Conservation (phyloP, 2,113 vertebrate genomes). For the Gasterosteus aculeatus region DNA sequence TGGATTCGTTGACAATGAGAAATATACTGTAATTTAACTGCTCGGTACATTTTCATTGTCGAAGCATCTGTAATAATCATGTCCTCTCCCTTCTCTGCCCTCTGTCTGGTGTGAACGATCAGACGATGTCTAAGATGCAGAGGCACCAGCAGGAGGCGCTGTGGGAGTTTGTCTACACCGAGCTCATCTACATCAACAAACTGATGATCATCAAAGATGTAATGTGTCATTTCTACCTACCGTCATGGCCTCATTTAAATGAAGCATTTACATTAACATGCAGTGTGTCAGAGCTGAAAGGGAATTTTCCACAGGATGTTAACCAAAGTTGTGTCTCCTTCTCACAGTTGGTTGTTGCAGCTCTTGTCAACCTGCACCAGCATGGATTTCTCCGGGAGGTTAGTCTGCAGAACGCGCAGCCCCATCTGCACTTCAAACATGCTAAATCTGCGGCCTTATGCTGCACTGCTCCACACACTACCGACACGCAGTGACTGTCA, state of each 20-base stretch:
- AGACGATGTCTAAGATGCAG: constrained; percentile 83
- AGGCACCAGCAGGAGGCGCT: constrained; percentile 87
- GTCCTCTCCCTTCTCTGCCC: background rate
- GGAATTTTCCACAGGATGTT: constrained; percentile 40
- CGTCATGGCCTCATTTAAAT: constrained; percentile 5
- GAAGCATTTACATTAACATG: background rate
- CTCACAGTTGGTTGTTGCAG: constrained; percentile 81
- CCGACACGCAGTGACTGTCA: constrained; percentile 31
- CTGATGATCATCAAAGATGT: constrained; percentile 84
- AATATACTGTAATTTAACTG: background rate
- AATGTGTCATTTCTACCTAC: constrained; percentile 29
- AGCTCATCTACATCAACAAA: constrained; percentile 83
- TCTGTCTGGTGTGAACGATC: constrained; percentile 16
- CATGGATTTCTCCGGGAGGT: constrained; percentile 83
- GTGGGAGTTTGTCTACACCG: constrained; percentile 87
- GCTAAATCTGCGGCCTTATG: constrained; percentile 14
- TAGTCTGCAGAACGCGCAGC: constrained; percentile 57
- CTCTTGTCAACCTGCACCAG: constrained; percentile 80
- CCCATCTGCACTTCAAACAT: constrained; percentile 14
- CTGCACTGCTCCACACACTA: constrained; percentile 50
- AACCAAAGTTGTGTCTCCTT: constrained; percentile 14
- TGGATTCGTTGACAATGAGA: constrained; percentile 4
- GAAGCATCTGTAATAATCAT: background rate
- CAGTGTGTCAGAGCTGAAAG: background rate
- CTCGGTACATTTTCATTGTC: background rate